A percentile compares a stretch with the other conserved stretches of the same genome.
These are phyloP conservation scores for Muraenolepis orangiensis DNA, from an alignment of 2,797 vertebrate genomes.

Conservation along the genomic window DNA sequence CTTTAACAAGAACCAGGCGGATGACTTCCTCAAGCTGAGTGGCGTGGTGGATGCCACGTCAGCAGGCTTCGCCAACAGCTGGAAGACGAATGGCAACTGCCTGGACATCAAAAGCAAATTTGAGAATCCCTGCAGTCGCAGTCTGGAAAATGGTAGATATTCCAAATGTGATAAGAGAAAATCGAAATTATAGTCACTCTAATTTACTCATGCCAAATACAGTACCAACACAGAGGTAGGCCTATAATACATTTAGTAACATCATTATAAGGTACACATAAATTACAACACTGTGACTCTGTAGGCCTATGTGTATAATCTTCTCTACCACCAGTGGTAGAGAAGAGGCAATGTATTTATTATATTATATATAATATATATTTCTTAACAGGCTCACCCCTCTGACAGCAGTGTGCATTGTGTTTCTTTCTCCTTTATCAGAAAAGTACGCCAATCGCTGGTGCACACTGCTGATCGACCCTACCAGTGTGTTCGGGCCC, in stretches of 20 bases:
- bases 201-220: background rate
- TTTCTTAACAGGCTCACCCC: background rate
- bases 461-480: conserved; percentile 78
- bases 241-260: background rate
- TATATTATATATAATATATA: too few relatives aligned
- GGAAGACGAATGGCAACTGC: conserved; percentile 63
- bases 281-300: background rate
- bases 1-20: conserved; percentile 67
- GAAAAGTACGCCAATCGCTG: conserved; percentile 84
- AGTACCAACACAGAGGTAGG: background rate
- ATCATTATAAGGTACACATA: background rate
- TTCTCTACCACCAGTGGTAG: background rate
- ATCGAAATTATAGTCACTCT: background rate
- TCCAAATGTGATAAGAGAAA: background rate
- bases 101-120: conserved; percentile 54
- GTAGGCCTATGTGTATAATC: background rate
- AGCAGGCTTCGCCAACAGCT: conserved; percentile 69
- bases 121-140: conserved; percentile 68
- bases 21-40: conserved; percentile 65
- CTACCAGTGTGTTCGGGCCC: conserved; percentile 70
- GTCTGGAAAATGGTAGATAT: conserved; percentile 62
- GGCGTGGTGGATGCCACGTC: conserved; percentile 66
- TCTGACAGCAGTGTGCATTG: background rate
- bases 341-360: too few relatives aligned
- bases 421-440: conserved; percentile 48